Percentiles rank a stretch among this genome's conserved stretches.
Evolutionary conservation across 35 echinoderm and acorn worm genomes (phyloP).

Genomic region (Apostichopus parvimensis): DNA sequence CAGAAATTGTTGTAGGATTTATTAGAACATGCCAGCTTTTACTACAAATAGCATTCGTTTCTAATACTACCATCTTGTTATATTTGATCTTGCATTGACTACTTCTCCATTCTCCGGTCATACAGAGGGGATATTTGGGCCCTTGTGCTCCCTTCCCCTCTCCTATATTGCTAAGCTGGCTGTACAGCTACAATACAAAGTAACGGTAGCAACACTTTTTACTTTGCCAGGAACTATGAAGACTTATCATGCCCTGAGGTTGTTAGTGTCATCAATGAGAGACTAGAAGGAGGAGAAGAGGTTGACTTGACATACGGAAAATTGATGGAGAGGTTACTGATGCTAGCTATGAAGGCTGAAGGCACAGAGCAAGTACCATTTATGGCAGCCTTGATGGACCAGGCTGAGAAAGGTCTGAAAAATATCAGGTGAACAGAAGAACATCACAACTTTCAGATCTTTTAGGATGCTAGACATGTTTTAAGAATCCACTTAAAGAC

Average conservation of each 20-base stretch:
- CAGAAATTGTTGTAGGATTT: too few relatives aligned
- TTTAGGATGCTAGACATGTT: background rate
- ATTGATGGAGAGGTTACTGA: constrained; percentile 87
- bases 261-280: constrained; percentile 61
- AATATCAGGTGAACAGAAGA: constrained; percentile 53
- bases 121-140: too few relatives aligned
- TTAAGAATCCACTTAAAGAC: too few relatives aligned
- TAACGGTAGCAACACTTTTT: background rate
- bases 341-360: constrained; percentile 39
- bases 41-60: too few relatives aligned
- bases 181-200: too few relatives aligned
- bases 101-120: too few relatives aligned
- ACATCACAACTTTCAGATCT: background rate
- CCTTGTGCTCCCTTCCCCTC: too few relatives aligned
- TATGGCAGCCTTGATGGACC: constrained; percentile 35
- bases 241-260: constrained; percentile 75
- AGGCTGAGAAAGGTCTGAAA: constrained; percentile 65
- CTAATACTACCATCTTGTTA: too few relatives aligned
- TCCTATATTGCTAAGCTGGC: too few relatives aligned
- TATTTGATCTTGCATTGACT: too few relatives aligned
- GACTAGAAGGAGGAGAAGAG: constrained; percentile 60
- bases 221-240: constrained; percentile 79
- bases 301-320: constrained; percentile 83
- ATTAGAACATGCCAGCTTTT: too few relatives aligned
- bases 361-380: background rate